Evolutionary conservation across 2,113 vertebrate genomes (phyloP).

Genomic region (Brevimyrus niger): DNA sequence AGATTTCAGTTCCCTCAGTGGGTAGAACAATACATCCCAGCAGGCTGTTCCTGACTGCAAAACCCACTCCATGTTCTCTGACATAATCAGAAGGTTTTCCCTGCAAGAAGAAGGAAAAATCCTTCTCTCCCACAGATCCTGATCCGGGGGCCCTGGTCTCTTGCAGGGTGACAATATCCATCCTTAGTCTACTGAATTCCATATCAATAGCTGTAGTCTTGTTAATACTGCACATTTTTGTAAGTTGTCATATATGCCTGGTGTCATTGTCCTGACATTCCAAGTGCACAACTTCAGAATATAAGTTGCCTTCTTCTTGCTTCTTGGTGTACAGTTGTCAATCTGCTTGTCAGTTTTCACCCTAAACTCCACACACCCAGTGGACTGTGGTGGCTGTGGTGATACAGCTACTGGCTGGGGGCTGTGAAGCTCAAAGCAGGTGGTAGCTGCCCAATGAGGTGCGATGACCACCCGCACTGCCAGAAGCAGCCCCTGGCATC

Average conservation of each 20-base stretch:
- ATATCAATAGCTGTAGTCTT: background rate
- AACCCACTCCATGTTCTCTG: too few relatives aligned
- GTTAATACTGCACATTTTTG: background rate
- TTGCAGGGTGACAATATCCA: background rate
- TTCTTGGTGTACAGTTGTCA: background rate
- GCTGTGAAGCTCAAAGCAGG: too few relatives aligned
- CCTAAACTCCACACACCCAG: background rate
- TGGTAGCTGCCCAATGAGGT: background rate
- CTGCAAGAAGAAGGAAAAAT: too few relatives aligned
- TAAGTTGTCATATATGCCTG: background rate
- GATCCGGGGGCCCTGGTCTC: background rate
- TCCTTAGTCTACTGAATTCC: background rate
- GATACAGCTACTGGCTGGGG: too few relatives aligned
- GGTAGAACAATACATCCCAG: too few relatives aligned
- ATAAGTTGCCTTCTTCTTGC: background rate
- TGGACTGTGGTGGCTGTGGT: background rate
- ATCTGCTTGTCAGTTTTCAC: background rate
- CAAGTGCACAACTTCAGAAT: background rate
- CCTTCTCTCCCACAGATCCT: background rate
- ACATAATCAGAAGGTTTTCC: too few relatives aligned
- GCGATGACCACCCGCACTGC: background rate
- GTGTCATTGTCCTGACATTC: background rate
- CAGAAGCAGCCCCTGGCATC: background rate
- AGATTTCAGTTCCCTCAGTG: too few relatives aligned
- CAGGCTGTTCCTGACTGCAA: too few relatives aligned